Conservation (phyloP, 1,140 invertebrate species). For the Diorhabda carinulata region DNA sequence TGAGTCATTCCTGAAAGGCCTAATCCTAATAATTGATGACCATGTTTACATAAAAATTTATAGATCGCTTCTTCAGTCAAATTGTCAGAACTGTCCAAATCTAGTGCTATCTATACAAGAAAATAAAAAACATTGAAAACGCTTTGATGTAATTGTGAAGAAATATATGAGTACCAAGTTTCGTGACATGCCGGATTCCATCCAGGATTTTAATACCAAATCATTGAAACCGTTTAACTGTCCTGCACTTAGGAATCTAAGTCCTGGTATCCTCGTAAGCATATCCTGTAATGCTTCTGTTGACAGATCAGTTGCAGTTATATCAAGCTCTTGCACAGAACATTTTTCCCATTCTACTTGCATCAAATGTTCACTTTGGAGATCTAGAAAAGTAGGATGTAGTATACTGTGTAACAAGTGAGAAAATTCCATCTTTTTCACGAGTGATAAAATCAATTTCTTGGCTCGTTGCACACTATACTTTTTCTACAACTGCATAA, state of each 20-base stretch:
- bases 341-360: constrained; percentile 98
- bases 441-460: too few species aligned
- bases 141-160: too few species aligned
- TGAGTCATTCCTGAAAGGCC: constrained; percentile 94
- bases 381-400: constrained; percentile 53
- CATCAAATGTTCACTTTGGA: constrained; percentile 87
- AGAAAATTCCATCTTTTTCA: too few species aligned
- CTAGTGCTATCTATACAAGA: constrained; percentile 70
- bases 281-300: constrained; percentile 92
- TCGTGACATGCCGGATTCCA: constrained; percentile 80
- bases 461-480: too few species aligned
- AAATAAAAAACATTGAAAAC: constrained; percentile 6
- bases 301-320: constrained; percentile 93
- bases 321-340: constrained; percentile 88
- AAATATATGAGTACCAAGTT: constrained; percentile 36
- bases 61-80: constrained; percentile 88
- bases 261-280: constrained; percentile 78
- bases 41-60: constrained; percentile 86
- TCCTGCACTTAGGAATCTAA: constrained; percentile 89
- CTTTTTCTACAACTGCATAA: too few species aligned
- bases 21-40: constrained; percentile 81
- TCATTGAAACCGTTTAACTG: constrained; percentile 98
- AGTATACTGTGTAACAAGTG: too few species aligned
- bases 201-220: constrained; percentile 83
- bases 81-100: constrained; percentile 93